Evolutionary conservation across 64 coral and sea anemone species (phyloP).

Genomic region (Pocillopora verrucosa): DNA sequence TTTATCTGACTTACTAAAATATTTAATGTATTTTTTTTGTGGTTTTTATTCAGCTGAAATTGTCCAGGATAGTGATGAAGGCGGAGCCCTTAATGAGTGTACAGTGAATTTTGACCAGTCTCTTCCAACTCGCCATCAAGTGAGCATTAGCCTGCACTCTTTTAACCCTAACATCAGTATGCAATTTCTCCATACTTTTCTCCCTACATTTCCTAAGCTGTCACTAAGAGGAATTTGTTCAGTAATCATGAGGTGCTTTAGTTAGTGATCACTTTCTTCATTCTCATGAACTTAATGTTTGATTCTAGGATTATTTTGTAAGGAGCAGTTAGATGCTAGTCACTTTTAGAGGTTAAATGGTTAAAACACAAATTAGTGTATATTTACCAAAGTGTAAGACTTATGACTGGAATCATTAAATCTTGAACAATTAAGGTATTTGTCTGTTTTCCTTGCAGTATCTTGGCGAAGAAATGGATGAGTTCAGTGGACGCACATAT

Average conservation of each 20-base stretch:
- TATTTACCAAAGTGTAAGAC: background rate
- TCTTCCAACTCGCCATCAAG: slow-evolving; percentile 82
- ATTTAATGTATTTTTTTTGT: background rate
- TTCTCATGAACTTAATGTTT: background rate
- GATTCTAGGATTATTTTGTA: too few species aligned
- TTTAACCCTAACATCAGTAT: background rate
- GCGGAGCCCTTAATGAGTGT: background rate
- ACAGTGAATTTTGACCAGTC: slow-evolving; percentile 88
- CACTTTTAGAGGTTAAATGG: too few species aligned
- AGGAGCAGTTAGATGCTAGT: too few species aligned
- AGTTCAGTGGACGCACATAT: slow-evolving; percentile 90
- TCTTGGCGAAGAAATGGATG: slow-evolving; percentile 95
- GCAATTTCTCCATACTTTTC: too few species aligned
- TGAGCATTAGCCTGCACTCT: background rate
- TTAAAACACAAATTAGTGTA: background rate
- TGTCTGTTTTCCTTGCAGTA: slow-evolving; percentile 54
- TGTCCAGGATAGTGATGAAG: slow-evolving; percentile 64
- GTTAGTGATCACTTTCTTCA: too few species aligned
- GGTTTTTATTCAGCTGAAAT: slow-evolving; percentile 52
- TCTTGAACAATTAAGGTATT: background rate
- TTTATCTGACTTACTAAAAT: background rate
- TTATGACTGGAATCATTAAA: background rate
- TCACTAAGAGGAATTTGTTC: background rate
- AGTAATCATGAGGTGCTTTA: background rate
- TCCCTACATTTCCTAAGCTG: too few species aligned